Evolutionary conservation across 2,888 invertebrate genomes (phyloP).

Genomic region (Andricus quercusramuli): DNA sequence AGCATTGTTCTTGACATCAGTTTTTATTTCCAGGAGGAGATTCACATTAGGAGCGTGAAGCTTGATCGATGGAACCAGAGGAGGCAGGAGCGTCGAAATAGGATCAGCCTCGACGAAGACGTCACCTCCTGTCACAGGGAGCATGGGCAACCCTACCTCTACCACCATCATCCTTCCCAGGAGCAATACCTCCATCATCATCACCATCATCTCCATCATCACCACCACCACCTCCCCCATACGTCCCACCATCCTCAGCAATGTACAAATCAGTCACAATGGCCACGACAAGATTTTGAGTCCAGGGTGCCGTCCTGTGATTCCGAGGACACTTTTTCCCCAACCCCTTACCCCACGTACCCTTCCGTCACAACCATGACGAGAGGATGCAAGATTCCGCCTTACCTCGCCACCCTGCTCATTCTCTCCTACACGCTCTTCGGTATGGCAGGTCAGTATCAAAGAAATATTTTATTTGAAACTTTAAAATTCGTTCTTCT

Average conservation of each 20-base stretch:
- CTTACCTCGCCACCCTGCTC: conserved; percentile 76
- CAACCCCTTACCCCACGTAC: conserved; percentile 36
- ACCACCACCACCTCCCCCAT: conserved; percentile 33
- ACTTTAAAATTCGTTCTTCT: no score
- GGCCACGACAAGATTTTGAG: conserved; percentile 10
- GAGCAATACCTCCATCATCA: conserved; percentile 48
- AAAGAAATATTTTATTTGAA: background rate
- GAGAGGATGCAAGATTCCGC: conserved; percentile 72
- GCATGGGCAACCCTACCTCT: conserved; percentile 34
- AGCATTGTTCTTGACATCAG: background rate
- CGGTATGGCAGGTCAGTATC: conserved; percentile 76
- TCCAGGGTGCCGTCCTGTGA: conserved; percentile 48
- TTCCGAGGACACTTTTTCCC: conserved; percentile 48
- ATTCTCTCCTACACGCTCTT: conserved; percentile 76
- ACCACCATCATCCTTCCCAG: conserved; percentile 29
- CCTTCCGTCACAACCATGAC: conserved; percentile 65
- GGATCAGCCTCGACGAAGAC: background rate
- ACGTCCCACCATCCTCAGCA: conserved; percentile 30
- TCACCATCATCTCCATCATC: conserved; percentile 47
- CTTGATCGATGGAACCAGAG: conserved; percentile 34
- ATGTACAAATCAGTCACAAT: conserved; percentile 43
- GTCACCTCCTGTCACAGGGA: conserved; percentile 19
- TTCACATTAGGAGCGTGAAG: conserved; percentile 22
- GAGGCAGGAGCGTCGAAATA: conserved; percentile 24
- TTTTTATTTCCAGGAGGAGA: conserved; percentile 11